Base-by-base conservation (phyloP, 2,797 vertebrate genomes). In the Chanos chanos region DNA sequence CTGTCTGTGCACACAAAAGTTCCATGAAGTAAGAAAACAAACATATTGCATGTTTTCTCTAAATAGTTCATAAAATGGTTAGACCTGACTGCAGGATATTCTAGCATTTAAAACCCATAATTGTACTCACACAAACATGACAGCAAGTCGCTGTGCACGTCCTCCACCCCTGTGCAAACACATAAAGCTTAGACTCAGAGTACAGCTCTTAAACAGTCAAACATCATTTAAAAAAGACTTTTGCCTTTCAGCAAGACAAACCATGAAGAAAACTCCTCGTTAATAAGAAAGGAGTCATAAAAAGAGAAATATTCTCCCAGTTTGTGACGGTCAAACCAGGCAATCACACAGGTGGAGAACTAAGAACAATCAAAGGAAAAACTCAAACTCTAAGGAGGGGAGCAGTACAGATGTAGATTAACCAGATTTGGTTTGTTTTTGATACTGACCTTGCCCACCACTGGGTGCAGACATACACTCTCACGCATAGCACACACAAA, bases 221-320 rank as follows among this genome's bases (percentile, higher is more conserved):
- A 69, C 77, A 77, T 80, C 80, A 77, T 83, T 81, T 85, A 81
- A 80, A 87, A 87, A 90, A 87, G 89, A 89, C 86, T 85, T 88
- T 72, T 83, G 82, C 75, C 82, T 48, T 48, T 68, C 61, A 45
- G 78, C 78, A 71, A 56, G 57, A 75, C 79, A 55, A 63, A 64
- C 72, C 50, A 68, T 22, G 37, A 34, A 22, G 45, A 77, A 48
- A 73, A 65, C 58, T 61, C 53, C 50, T 30, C 34, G 25, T 43
- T 48, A 62, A 67, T 74, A 61, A 61, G 59, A 71, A 19, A 53
- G 61, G 68, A 16, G 24, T 71, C 62, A 66, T 63, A 73, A 81
- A 80, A 64, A 63, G 55, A 63, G 10, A 6, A 27, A 39, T 21
- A 18, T 24, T 34, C 12, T 33, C 10, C 12, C 16, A 44, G 1